phyloP scores from a whole-genome alignment of 2,888 invertebrate species.

The Esperia sulphurella region DNA sequence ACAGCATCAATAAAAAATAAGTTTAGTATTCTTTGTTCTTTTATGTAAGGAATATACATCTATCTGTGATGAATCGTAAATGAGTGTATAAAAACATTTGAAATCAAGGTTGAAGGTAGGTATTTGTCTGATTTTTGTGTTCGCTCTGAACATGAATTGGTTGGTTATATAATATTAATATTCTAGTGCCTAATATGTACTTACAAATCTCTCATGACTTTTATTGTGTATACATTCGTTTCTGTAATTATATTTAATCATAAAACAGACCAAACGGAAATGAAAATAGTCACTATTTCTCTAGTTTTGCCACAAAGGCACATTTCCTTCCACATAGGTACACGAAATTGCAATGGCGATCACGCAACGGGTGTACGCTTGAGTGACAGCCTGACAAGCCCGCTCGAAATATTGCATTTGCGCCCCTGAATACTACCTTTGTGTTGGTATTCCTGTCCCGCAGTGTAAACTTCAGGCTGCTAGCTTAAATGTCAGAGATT shows the following conservation, averaged over 20 bases:
- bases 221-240: too few species aligned
- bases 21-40: too few species aligned
- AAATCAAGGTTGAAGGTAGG: too few species aligned
- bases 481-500: not conserved
- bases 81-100: too few species aligned
- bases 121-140: too few species aligned
- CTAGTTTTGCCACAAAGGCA: not conserved
- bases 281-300: not conserved
- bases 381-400: constrained; percentile 53
- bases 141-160: too few species aligned
- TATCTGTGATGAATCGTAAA: too few species aligned
- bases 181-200: too few species aligned
- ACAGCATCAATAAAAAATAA: too few species aligned
- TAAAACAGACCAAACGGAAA: not conserved
- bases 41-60: too few species aligned
- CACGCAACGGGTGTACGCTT: constrained; percentile 42
- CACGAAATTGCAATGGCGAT: constrained; percentile 48
- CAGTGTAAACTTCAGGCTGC: constrained; percentile 10
- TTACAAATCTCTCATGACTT: too few species aligned
- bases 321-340: not conserved
- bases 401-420: constrained; percentile 49
- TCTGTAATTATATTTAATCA: not conserved
- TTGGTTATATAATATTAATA: too few species aligned
- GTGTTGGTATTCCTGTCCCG: constrained; percentile 21
- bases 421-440: constrained; percentile 22